Base-by-base conservation (phyloP, 2,797 vertebrate genomes). In the Lindbergichthys nudifrons region DNA sequence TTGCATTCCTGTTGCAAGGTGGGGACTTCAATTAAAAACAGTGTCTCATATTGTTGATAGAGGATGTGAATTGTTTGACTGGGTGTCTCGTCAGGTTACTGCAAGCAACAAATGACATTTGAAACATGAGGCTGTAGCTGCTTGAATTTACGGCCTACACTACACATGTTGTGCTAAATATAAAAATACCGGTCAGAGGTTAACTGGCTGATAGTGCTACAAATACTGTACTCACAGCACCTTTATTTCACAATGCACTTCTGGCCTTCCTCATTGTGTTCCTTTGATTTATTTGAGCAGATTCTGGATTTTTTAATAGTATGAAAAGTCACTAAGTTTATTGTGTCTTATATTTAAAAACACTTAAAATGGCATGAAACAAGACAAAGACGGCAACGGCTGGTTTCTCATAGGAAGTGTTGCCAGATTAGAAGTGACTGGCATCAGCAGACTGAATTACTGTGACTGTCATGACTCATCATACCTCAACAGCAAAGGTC, bases 81-180 rank as follows among this genome's bases (percentile, higher is more conserved):
- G 23, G n/a, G 2, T 9, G 52, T 71, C 14, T 11, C 63, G 8
- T 57, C 3, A 14, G 16, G 10, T 42, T 46, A 39, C 47, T 63
- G 16, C 52, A 59, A 36, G 72, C 57, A 51, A 36, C 13, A 46
- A 48, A 59, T 67, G 41, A 66, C 75, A 73, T 85, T 86, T 90
- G 73, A 58, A 83, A 79, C 46, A 10, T 15, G 36, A 83, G 52
- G 11, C 59, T 26, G 16, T 58, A 46, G 50, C 62, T 65, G 21
- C 64, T 66, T 53, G 42, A 75, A 21, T 63, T 54, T 42, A 67
- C 62, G 11, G 70, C 54, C 18, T 6, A 19, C 41, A 69, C 58
- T 43, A 36, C 41, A 72, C 68, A 57, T 57, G 52, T 47, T 70
- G 36, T 50, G 63, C 73, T 84, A 82, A 84, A 85, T 73, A 80